Conservation (phyloP, 2,113 vertebrate species). For the Recurvirostra avosetta region DNA sequence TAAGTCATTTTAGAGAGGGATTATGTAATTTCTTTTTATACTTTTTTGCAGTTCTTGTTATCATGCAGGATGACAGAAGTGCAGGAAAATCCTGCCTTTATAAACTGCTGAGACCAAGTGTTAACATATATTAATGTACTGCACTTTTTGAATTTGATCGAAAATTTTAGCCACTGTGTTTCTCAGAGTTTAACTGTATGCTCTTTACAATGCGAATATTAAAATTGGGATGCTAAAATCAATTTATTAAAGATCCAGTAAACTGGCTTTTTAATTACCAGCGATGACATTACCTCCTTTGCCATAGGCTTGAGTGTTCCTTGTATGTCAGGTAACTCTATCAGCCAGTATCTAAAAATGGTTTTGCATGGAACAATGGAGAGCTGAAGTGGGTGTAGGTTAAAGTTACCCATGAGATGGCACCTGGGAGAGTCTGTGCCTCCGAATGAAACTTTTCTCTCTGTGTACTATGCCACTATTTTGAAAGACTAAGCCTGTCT, state of each 20-base stretch:
- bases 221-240: not conserved
- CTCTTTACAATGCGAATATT: not conserved
- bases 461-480: not conserved
- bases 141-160: not conserved
- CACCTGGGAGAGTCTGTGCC: not conserved
- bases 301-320: not conserved
- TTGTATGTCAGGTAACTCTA: not conserved
- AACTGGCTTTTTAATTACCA: not conserved
- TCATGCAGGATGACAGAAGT: not conserved
- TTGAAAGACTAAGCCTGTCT: conserved; percentile 14
- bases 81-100: conserved; percentile 19
- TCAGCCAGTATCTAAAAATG: not conserved
- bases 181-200: not conserved
- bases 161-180: not conserved
- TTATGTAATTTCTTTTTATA: conserved; percentile 30
- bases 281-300: not conserved
- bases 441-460: not conserved
- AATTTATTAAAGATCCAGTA: not conserved
- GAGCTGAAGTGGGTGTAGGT: not conserved
- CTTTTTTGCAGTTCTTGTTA: not conserved
- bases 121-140: not conserved
- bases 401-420: not conserved
- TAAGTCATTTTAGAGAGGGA: not conserved
- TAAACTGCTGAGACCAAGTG: not conserved
- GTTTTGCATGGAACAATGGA: not conserved